Percentiles rank a stretch among this genome's conserved stretches.
Conservation (phyloP, 2,113 vertebrate genomes). For the Sterrhoptilus dennistouni region DNA sequence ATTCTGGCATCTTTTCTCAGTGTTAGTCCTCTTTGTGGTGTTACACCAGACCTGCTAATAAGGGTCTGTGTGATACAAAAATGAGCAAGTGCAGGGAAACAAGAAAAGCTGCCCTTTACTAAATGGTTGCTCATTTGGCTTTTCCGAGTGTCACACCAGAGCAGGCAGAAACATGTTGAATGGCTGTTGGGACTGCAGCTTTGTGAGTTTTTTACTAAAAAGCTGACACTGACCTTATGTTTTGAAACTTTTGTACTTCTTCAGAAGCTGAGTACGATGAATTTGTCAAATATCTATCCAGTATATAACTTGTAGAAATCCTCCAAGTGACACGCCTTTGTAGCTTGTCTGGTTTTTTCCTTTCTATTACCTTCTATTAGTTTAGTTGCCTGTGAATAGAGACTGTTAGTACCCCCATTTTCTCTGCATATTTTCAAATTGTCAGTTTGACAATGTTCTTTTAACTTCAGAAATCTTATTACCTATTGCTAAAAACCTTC, state of each 20-base stretch:
- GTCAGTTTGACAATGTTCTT: constrained; percentile 32
- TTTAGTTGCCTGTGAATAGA: background rate
- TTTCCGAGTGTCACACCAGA: fast-evolving
- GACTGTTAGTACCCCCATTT: background rate
- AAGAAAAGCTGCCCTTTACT: background rate
- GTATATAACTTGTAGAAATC: background rate
- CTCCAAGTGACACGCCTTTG: background rate
- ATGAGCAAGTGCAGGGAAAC: fast-evolving
- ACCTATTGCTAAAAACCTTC: background rate
- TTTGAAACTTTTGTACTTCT: background rate
- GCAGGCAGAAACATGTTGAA: background rate
- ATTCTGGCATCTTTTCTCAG: background rate
- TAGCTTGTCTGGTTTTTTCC: background rate
- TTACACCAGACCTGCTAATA: background rate
- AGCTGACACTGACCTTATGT: background rate
- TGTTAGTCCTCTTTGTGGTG: background rate
- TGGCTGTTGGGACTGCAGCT: fast-evolving
- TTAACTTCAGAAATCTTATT: background rate
- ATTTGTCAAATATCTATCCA: background rate
- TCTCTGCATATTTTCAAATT: constrained; percentile 3
- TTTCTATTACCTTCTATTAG: background rate
- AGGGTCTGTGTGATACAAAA: background rate
- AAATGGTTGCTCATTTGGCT: background rate
- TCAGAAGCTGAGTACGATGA: background rate
- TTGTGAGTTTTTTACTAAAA: background rate